Conservation (phyloP, 2,113 vertebrate species). For the Ptyas mucosa region DNA sequence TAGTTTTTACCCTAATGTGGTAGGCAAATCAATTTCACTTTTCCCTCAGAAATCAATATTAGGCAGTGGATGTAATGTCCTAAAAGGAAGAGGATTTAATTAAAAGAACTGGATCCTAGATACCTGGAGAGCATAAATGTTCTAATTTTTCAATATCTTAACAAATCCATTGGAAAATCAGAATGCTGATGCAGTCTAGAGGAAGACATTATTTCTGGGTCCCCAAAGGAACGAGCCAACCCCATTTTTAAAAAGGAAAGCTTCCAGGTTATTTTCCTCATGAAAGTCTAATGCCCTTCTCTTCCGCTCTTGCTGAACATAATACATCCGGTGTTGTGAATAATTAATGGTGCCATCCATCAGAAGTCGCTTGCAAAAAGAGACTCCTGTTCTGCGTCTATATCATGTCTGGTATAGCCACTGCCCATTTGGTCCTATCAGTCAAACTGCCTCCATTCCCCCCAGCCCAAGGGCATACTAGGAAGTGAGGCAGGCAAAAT, state of each 20-base stretch:
- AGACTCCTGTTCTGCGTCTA: conserved; percentile 8
- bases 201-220: not conserved
- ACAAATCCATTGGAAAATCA: not conserved
- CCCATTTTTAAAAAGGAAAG: not conserved
- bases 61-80: not conserved
- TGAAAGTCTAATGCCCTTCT: conserved; percentile 4
- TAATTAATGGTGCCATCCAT: conserved; percentile 28
- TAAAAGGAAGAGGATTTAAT: not conserved
- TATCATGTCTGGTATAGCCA: conserved; percentile 12
- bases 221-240: not conserved
- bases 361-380: conserved; percentile 4
- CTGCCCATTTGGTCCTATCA: conserved; percentile 21
- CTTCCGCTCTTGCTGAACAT: not conserved
- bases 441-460: conserved; percentile 14
- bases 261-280: conserved; percentile 7
- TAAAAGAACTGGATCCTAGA: not conserved
- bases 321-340: conserved; percentile 14
- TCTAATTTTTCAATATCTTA: not conserved
- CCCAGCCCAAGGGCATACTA: conserved; percentile 13
- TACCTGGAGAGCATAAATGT: not conserved
- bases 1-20: not conserved
- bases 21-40: not conserved
- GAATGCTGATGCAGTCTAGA: not conserved
- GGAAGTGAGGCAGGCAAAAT: conserved; percentile 10
- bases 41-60: not conserved